Base-by-base conservation (phyloP, 2,113 vertebrate species). In the Solea solea region DNA sequence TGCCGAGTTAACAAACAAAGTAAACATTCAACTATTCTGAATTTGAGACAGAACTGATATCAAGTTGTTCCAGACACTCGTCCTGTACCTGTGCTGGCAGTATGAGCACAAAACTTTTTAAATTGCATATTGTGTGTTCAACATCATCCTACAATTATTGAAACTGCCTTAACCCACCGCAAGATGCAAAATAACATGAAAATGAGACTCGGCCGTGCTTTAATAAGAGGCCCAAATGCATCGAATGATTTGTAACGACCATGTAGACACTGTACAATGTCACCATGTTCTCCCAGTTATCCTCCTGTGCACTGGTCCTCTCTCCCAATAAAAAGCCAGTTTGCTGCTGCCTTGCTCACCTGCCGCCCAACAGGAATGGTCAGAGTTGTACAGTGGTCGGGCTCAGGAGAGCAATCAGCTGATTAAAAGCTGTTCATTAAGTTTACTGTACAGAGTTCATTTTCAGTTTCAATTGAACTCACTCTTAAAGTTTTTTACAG, bases 401-500 rank as follows among this genome's bases (percentile, higher is more conserved):
- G 57, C 76, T 55, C 51, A 41, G 44, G 60, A 54, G 63, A 64
- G 65, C 25, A 3, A 11, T 56, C 16, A 66, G 56, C 59, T n/a
- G 61, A 46, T 39, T 1, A n/a, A 67, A 64, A 72, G 48, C 68
- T 67, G 51, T 72, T 80, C 28, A 46, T 55, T 50, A 44, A 40
- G 10, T 64, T 57, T 46, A 55, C 66, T 80, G 58, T 64, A 79
- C 80, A 83, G 41, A 66, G 57, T 64, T 74, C 46, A 59, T 67
- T 79, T 88, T 85, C 74, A 78, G 71, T 69, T 74, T 34, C 42
- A 7, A 64, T 27, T 69, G 74, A 78, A 69, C 65, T 54, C 14
- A 49, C 56, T 58, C 44, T 72, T 28, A 76, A 84, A 56, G 41
- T 42, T 55, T 56, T 2, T 74, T 66, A 81, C 74, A 81, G 84